Percentiles rank a stretch among this genome's conserved stretches.
phyloP scores from a whole-genome alignment of 2,113 vertebrate genomes.

The Lagenorhynchus albirostris region DNA sequence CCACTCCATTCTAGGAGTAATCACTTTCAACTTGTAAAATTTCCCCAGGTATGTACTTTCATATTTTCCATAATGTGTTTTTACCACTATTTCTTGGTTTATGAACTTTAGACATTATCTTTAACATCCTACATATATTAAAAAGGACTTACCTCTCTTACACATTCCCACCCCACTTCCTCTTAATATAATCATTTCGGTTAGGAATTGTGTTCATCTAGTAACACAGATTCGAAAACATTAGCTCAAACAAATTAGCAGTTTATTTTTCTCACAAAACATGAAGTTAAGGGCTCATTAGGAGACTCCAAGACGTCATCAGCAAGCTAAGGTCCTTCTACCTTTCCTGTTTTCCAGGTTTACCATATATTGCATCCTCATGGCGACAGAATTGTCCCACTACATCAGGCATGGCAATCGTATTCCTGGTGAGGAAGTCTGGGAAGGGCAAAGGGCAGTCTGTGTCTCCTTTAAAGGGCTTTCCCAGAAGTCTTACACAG shows the following conservation, averaged over 20 bases:
- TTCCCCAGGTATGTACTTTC: slow-evolving; percentile 24
- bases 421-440: neutral
- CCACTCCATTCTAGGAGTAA: neutral
- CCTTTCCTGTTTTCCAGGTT: neutral
- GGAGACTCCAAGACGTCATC: neutral
- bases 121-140: slow-evolving; percentile 14
- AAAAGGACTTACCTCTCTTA: neutral
- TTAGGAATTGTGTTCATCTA: neutral
- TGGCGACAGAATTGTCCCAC: neutral
- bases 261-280: neutral
- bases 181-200: neutral
- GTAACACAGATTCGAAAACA: neutral
- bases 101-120: slow-evolving; percentile 24
- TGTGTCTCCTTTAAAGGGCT: neutral
- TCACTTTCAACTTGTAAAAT: slow-evolving; percentile 37
- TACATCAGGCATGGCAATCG: neutral
- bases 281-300: neutral
- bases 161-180: neutral
- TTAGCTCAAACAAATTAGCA: neutral
- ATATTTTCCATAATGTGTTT: slow-evolving; percentile 18
- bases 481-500: neutral
- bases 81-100: slow-evolving; percentile 22
- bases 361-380: neutral
- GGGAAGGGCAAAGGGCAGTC: neutral
- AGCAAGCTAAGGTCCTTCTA: neutral